Conservation (phyloP, 2,113 vertebrate species). For the Pyxicephalus adspersus region DNA sequence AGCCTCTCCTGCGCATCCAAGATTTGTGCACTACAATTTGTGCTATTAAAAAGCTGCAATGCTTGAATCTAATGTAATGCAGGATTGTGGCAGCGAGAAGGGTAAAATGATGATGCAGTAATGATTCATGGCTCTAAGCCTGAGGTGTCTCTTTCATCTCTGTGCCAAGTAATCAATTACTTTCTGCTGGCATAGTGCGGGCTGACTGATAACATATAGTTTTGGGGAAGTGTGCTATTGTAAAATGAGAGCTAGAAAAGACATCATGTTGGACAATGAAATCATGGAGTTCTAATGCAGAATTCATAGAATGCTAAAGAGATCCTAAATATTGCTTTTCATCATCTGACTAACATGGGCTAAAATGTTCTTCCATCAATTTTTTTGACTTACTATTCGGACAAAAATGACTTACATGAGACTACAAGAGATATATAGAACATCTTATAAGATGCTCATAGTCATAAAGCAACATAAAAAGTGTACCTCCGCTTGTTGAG, state of each 20-base stretch:
- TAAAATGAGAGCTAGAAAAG: conserved; percentile 44
- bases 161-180: conserved; percentile 56
- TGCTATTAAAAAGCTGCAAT: conserved; percentile 48
- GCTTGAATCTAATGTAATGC: conserved; percentile 52
- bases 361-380: conserved; percentile 19
- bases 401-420: conserved; percentile 6
- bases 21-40: conserved; percentile 39
- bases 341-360: background rate
- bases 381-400: background rate
- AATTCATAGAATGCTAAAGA: conserved; percentile 32
- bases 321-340: conserved; percentile 4
- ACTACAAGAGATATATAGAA: background rate
- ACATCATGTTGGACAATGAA: conserved; percentile 38
- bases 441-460: background rate
- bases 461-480: background rate
- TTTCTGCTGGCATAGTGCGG: conserved; percentile 48
- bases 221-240: conserved; percentile 50
- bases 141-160: conserved; percentile 54
- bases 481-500: too few relatives aligned
- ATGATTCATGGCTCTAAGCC: conserved; percentile 54
- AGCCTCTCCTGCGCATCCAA: conserved; percentile 24
- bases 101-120: conserved; percentile 49
- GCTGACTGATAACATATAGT: conserved; percentile 47
- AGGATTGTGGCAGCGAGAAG: conserved; percentile 47
- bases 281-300: conserved; percentile 12